phyloP scores from a whole-genome alignment of 1,140 invertebrate genomes.

The Drosophila insularis region DNA sequence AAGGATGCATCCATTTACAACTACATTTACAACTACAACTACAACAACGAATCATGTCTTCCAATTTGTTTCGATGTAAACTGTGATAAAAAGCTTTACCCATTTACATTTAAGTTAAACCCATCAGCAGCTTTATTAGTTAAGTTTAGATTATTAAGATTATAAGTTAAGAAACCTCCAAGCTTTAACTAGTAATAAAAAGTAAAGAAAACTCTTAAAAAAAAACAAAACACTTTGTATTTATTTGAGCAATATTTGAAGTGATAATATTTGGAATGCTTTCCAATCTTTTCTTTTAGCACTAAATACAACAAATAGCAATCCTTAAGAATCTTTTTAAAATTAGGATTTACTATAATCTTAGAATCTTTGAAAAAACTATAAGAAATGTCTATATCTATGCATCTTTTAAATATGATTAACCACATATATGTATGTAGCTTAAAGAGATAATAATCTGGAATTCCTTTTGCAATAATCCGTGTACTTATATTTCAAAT shows the following conservation, averaged over 20 bases:
- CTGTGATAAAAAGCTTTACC: slow-evolving; percentile 74
- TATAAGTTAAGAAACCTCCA: slow-evolving; percentile 10
- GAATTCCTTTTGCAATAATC: too few species aligned
- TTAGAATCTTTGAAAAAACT: too few species aligned
- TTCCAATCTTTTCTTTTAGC: too few species aligned
- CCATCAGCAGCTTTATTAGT: slow-evolving; percentile 46
- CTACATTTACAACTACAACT: background rate
- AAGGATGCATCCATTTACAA: background rate
- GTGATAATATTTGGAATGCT: too few species aligned
- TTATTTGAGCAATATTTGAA: background rate
- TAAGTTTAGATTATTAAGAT: slow-evolving; percentile 1
- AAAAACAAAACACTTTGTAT: slow-evolving; percentile 14
- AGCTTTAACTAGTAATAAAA: slow-evolving; percentile 72
- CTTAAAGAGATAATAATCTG: too few species aligned
- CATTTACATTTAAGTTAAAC: slow-evolving; percentile 40
- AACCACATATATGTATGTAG: too few species aligned
- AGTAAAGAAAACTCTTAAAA: slow-evolving; percentile 42
- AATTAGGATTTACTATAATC: too few species aligned
- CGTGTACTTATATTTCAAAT: too few species aligned
- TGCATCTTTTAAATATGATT: too few species aligned
- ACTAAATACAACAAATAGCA: too few species aligned
- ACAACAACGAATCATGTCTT: slow-evolving; percentile 27
- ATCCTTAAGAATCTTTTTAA: too few species aligned
- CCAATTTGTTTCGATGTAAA: slow-evolving; percentile 55
- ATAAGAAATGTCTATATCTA: too few species aligned